Conservation (phyloP, 2,888 invertebrate species). For the Acronicta aceris region DNA sequence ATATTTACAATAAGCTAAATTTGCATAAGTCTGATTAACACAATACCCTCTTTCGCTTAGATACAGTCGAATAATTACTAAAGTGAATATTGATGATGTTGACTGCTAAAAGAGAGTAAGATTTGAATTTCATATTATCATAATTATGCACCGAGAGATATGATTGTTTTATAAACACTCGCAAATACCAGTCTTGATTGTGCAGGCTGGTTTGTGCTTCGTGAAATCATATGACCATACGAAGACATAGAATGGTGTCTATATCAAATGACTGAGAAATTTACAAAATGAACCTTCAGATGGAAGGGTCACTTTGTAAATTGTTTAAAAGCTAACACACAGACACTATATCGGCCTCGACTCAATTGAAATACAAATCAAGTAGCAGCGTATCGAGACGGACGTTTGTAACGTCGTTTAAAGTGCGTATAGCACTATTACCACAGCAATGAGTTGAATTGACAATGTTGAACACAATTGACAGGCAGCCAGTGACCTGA, state of each 20-base stretch:
- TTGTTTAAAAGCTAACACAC: slow-evolving; percentile 59
- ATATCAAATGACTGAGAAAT: slow-evolving; percentile 67
- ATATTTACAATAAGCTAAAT: slow-evolving; percentile 21
- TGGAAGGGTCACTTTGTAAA: slow-evolving; percentile 56
- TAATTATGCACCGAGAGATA: slow-evolving; percentile 15
- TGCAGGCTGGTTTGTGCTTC: slow-evolving; percentile 44
- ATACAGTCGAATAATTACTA: slow-evolving; percentile 31
- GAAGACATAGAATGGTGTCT: slow-evolving; percentile 57
- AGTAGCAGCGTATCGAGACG: slow-evolving; percentile 61
- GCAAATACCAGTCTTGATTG: slow-evolving; percentile 24
- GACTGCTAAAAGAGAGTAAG: slow-evolving; percentile 26
- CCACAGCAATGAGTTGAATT: slow-evolving; percentile 71
- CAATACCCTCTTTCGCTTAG: slow-evolving; percentile 34
- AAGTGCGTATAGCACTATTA: slow-evolving; percentile 63
- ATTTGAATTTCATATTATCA: slow-evolving; percentile 40
- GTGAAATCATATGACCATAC: not conserved
- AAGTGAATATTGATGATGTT: slow-evolving; percentile 30
- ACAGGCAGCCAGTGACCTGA: slow-evolving; percentile 69
- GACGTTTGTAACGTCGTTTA: slow-evolving; percentile 58
- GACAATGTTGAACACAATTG: slow-evolving; percentile 71
- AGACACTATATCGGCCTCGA: slow-evolving; percentile 62
- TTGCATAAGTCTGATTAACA: slow-evolving; percentile 36
- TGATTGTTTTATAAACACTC: slow-evolving; percentile 11
- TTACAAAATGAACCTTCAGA: too few relatives aligned
- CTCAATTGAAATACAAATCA: slow-evolving; percentile 73